phyloP scores from a whole-genome alignment of 2,113 vertebrate genomes.

The Pongo pygmaeus region DNA sequence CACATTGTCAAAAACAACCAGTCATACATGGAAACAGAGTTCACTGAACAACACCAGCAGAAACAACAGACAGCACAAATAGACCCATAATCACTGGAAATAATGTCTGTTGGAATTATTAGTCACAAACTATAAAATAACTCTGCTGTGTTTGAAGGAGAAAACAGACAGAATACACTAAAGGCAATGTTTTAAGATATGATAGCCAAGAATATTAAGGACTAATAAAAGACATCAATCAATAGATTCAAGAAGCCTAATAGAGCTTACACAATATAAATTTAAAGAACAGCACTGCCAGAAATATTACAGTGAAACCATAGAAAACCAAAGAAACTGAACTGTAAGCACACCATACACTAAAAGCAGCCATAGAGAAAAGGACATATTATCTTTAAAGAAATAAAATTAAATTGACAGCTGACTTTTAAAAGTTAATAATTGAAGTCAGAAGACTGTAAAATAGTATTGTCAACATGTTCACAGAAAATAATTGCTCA shows the following conservation, averaged over 20 bases:
- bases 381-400: background rate
- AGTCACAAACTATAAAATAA: constrained; percentile 17
- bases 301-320: background rate
- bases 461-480: background rate
- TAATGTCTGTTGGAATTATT: background rate
- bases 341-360: background rate
- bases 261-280: background rate
- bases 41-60: background rate
- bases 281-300: background rate
- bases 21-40: constrained; percentile 1
- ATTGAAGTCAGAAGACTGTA: background rate
- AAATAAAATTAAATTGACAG: background rate
- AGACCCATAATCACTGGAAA: background rate
- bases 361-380: background rate
- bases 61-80: constrained; percentile 15
- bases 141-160: background rate
- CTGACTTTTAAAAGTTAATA: constrained; percentile 44
- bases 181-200: background rate
- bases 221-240: constrained; percentile 21
- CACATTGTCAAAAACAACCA: background rate
- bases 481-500: constrained; percentile 9
- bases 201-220: background rate
- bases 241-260: background rate
- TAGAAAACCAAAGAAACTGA: background rate
- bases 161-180: background rate